These are phyloP conservation scores for Agonopterix alstromeriana DNA, from an alignment of 2,888 invertebrate genomes.

Conservation along the genomic window DNA sequence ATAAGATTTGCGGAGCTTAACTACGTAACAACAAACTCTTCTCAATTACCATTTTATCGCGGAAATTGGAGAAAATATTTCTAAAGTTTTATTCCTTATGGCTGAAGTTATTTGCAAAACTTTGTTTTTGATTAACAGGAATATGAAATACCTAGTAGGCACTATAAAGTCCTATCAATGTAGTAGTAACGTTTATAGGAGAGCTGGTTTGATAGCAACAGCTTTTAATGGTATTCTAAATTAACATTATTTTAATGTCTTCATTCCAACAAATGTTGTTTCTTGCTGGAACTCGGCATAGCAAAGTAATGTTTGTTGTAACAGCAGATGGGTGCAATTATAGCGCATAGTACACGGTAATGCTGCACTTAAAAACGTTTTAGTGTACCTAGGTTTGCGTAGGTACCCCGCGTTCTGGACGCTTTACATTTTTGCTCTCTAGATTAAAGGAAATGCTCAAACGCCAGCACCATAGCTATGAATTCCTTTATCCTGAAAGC, in stretches of 20 bases:
- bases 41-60: conserved; percentile 1
- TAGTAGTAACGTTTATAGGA: too few species aligned
- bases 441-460: conserved; percentile 1
- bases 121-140: too few species aligned
- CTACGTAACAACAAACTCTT: conserved; percentile 3
- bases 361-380: conserved; percentile 59
- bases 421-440: conserved; percentile 22
- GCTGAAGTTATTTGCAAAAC: too few species aligned
- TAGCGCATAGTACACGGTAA: conserved; percentile 23
- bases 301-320: conserved; percentile 32
- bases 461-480: not conserved
- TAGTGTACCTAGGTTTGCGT: conserved; percentile 27
- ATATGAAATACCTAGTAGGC: too few species aligned
- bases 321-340: conserved; percentile 51
- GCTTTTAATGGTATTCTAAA: not conserved
- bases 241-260: not conserved
- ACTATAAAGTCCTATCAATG: too few species aligned
- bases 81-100: too few species aligned
- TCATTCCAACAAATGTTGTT: not conserved
- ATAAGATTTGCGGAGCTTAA: conserved; percentile 6
- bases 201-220: too few species aligned
- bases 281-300: not conserved
- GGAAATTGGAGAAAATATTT: not conserved
- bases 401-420: conserved; percentile 20
- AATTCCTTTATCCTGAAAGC: too few species aligned